Evolutionary conservation across 2,888 invertebrate species (phyloP), one percentile per base, ranked within the genome.

Genomic region (Orchesella flavescens): DNA sequence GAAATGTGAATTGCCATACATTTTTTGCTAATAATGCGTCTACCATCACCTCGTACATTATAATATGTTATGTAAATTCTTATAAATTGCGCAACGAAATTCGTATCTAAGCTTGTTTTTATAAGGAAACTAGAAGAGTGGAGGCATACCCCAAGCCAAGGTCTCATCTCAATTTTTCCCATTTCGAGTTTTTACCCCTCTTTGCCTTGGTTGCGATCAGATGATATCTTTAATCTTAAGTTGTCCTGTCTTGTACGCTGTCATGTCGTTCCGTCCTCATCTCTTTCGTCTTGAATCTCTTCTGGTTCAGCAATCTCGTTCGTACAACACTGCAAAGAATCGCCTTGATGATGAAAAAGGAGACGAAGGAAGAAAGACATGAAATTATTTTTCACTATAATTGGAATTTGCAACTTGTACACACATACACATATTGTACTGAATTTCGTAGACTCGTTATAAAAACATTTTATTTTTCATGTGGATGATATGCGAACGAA

Each of bases 141-240:
- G 13, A 13, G 46, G 46, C 46, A 46, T 53, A 53, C 10, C 53
- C 10, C 53, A 53, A n/a, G 10, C 15, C 23, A 53, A 71, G 74
- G 49, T 55, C 61, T 78, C 79, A 61, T 63, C 63, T 59, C 17
- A 61, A 61, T 49, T 59, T 71, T 72, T 72, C 79, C 53, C 71
- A 80, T 80, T 80, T 80, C 80, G 73, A 80, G 80, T 80, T 73
- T 73, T 72, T 78, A 44, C 23, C 80, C 69, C 46, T 15, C 61
- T 59, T 24, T 24, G 55, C 17, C 44, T 61, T 78, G 13, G 46
- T 43, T 57, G 66, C 23, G 71, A 71, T 65, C 73, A 15, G 68
- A 73, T 79, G 79, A 73, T 73, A 80, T 80, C 80, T 80, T 55
- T 74, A 73, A 73, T 80, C 80, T 80, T 44, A 66, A 68, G 73